Evolutionary conservation across 2,113 vertebrate genomes (phyloP), one percentile per base, ranked within the genome.

Genomic region (Notarius quadriscutis): DNA sequence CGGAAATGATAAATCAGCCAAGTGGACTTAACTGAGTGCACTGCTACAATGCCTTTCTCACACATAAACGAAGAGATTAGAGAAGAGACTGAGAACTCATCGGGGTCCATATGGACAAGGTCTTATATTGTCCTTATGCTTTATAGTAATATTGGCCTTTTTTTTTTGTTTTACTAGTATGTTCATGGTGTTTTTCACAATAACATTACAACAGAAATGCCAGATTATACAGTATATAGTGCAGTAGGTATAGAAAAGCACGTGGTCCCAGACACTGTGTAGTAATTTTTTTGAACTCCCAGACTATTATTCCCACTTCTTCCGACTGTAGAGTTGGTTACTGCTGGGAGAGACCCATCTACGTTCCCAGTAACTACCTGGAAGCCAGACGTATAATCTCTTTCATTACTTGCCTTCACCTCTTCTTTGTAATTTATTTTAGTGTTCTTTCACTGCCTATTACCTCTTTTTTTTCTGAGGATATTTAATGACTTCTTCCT

Each of bases 401-500:
- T 85, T 90, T 91, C 88, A 90, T 91, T 89, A 88, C 84, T 86
- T 84, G 75, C 6, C 11, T 69, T 90, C 87, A 86, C 77, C 62
- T 86, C 82, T 88, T 87, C 83, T 84, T 89, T 90, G 84, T 89
- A 84, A 90, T 88, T 90, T 86, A 87, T 84, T 87, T 77, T 83
- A 80, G 79, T 87, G 81, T 85, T 62, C 71, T 65, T 89, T 88
- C 67, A 84, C 30, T 88, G 57, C 84, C 65, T 34, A 9, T 74
- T 48, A 77, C 81, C 30, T 14, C 81, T 51, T 51, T 84, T 86
- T 86, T 91, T 87, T 81, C 88, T 62, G 84, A n/a, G 65, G 80
- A 89, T 90, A 92, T 91, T 91, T 84, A 89, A 91, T 91, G 84
- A 84, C 87, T 81, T 88, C n/a, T 71, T 86, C 34, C 50, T 83